Percentiles rank a stretch among this genome's conserved stretches.
phyloP scores from a whole-genome alignment of 2,797 vertebrate species.

The Vireo griseus region DNA sequence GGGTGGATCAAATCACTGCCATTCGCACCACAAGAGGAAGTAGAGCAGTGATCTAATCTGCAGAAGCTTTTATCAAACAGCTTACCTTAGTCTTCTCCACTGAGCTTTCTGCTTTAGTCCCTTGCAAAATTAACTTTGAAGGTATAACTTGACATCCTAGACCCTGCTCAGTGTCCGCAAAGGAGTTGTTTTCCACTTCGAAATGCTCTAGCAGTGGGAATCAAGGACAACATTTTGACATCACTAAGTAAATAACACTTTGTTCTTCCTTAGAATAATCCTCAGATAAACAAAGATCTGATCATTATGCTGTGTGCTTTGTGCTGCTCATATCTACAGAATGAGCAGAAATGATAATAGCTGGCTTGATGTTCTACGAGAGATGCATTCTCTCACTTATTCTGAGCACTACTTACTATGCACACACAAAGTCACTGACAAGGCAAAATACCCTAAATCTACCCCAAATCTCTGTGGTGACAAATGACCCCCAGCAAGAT shows the following conservation, averaged over 20 bases:
- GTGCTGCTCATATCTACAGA: neutral
- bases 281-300: neutral
- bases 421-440: neutral
- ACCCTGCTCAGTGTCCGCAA: neutral
- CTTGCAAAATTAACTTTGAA: constrained; percentile 14
- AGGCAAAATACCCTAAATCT: neutral
- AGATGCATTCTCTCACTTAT: neutral
- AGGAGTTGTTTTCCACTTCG: neutral
- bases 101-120: neutral
- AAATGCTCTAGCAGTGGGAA: neutral
- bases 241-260: neutral
- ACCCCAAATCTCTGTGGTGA: neutral
- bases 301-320: neutral
- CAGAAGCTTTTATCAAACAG: neutral
- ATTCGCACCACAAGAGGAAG: neutral
- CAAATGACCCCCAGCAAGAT: neutral
- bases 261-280: neutral
- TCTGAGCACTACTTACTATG: neutral
- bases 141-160: neutral
- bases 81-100: neutral
- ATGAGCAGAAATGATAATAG: neutral
- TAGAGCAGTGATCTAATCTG: neutral
- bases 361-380: neutral
- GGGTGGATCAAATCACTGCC: neutral
- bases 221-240: neutral